Percentiles rank a stretch among this genome's conserved stretches.
phyloP scores from a whole-genome alignment of 1,140 invertebrate genomes.

The Tetranychus cinnabarinus region DNA sequence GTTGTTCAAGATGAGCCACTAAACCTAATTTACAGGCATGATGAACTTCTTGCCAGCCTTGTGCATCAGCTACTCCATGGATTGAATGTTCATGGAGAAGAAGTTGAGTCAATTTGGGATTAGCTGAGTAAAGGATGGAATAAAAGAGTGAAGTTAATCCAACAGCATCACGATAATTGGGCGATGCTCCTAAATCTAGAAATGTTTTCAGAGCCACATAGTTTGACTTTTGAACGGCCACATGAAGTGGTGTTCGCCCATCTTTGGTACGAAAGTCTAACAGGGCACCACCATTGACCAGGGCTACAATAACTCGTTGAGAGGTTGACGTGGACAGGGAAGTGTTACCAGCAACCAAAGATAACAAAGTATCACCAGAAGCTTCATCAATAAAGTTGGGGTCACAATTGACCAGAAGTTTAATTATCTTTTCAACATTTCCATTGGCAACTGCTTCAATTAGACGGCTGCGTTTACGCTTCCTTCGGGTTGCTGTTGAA shows the following conservation, averaged over 20 bases:
- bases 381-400: constrained; percentile 10
- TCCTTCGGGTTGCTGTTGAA: constrained; percentile 1
- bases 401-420: constrained; percentile 8
- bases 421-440: constrained; percentile 8
- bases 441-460: background rate
- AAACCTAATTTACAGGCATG: constrained; percentile 93
- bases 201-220: constrained; percentile 44
- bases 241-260: constrained; percentile 72
- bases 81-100: constrained; percentile 84
- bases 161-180: constrained; percentile 84
- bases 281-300: constrained; percentile 92
- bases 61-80: constrained; percentile 72
- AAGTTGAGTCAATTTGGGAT: constrained; percentile 67
- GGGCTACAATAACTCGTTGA: constrained; percentile 67
- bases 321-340: background rate
- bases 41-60: constrained; percentile 97
- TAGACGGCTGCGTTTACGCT: constrained; percentile 4
- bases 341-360: constrained; percentile 37
- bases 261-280: constrained; percentile 88
- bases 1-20: constrained; percentile 85
- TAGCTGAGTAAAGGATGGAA: constrained; percentile 61
- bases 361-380: constrained; percentile 46
- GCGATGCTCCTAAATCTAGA: constrained; percentile 42
- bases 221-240: constrained; percentile 60
- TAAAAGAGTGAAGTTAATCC: constrained; percentile 83